phyloP scores from a whole-genome alignment of 2,888 invertebrate genomes.

The Himalopsyche tibetana region DNA sequence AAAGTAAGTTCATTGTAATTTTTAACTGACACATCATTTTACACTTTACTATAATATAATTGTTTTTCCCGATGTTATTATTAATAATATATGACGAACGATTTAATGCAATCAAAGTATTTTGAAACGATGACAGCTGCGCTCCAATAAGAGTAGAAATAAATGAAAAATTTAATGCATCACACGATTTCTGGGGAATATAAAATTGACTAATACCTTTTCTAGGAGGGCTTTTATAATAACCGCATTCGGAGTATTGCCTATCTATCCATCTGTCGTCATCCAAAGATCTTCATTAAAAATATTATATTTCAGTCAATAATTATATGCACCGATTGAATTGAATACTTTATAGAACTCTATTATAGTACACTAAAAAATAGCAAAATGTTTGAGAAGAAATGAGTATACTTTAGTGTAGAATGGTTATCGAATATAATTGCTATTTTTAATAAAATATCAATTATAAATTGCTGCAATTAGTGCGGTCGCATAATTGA shows the following conservation, averaged over 20 bases:
- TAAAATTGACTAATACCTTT: background rate
- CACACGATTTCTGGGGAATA: background rate
- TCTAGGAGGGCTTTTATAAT: background rate
- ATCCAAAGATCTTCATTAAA: background rate
- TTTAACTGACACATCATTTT: too few species aligned
- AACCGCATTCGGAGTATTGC: background rate
- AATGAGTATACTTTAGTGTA: too few species aligned
- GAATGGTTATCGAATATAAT: too few species aligned
- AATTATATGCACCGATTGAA: background rate
- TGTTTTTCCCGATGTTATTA: too few species aligned
- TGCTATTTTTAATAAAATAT: too few species aligned
- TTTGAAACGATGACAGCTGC: background rate
- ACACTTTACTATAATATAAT: too few species aligned
- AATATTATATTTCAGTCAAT: too few species aligned
- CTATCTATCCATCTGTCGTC: background rate
- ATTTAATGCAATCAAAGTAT: constrained; percentile 5
- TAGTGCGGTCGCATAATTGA: too few species aligned
- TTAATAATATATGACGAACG: too few species aligned
- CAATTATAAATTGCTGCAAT: too few species aligned
- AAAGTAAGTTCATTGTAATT: too few species aligned
- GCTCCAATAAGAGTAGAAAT: background rate
- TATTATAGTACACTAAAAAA: background rate
- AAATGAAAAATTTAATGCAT: background rate
- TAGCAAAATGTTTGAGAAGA: background rate
- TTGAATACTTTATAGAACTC: background rate